Percentiles rank a stretch among this genome's conserved stretches.
These are phyloP conservation scores for Trinorchestia longiramus DNA, from an alignment of 1,140 invertebrate genomes.

Conservation along the genomic window DNA sequence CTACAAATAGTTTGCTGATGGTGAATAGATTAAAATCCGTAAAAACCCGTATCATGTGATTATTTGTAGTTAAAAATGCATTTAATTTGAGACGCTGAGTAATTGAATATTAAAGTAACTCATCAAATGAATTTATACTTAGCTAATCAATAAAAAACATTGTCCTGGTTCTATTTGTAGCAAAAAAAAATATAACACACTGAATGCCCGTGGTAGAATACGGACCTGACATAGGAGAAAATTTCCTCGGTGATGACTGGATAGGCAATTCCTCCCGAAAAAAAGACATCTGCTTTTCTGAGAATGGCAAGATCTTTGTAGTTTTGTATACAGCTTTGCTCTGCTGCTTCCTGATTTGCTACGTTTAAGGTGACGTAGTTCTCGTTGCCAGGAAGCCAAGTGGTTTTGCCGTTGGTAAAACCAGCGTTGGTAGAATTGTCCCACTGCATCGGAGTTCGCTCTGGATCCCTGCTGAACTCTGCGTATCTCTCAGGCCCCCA, in stretches of 20 bases:
- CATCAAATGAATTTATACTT: neutral
- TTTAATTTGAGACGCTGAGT: no score
- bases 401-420: constrained; percentile 75
- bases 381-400: constrained; percentile 79
- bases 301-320: constrained; percentile 53
- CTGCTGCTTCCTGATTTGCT: constrained; percentile 51
- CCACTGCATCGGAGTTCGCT: constrained; percentile 84
- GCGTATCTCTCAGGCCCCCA: constrained; percentile 73
- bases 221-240: constrained; percentile 50
- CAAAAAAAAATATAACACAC: neutral
- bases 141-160: neutral
- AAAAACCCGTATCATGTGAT: no score
- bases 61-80: no score
- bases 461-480: constrained; percentile 76
- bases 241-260: constrained; percentile 52
- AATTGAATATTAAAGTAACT: neutral
- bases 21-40: neutral
- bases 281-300: constrained; percentile 46
- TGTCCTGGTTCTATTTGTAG: no score
- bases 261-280: neutral
- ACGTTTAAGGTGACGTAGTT: constrained; percentile 74
- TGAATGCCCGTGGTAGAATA: neutral
- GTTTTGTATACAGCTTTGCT: constrained; percentile 55
- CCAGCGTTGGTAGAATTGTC: constrained; percentile 73
- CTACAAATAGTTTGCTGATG: neutral